Evolutionary conservation across 2,113 vertebrate genomes (phyloP), one percentile per base, ranked within the genome.

Genomic region (Argyrosomus japonicus): DNA sequence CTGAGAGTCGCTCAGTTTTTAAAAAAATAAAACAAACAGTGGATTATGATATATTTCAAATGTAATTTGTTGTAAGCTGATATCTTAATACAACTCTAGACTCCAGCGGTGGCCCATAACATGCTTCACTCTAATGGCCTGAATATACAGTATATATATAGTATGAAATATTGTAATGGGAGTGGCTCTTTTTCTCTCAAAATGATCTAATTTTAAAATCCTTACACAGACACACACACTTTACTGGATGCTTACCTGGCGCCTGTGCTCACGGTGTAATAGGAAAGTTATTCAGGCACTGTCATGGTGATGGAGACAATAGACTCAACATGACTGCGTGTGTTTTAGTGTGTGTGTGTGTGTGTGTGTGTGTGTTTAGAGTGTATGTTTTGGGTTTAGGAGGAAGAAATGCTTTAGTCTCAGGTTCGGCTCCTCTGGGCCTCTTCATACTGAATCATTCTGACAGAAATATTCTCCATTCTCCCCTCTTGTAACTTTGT

Each of bases 341-440:
- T 75, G 77, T 25, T 48, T 72, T 18, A 19, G 64, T 56, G 12
- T 56, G 40, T 65, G 43, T 50, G 68, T 58, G 51, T 54, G 56
- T 48, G 27, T 51, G 64, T 67, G 45, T 75, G n/a, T 51, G 36
- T 40, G 36, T 40, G 36, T 40, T 40, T 40, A 40, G 68, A 32
- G 50, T 85, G 72, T 77, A 21, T 86, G 65, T 79, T 80, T 75
- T 77, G 63, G 65, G 84, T 84, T 87, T 43, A 11, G 77, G 36
- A 88, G 87, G 86, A 89, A 87, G 72, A 90, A 77, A 77, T 81
- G 78, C 69, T 75, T 91, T 77, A 71, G 82, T 75, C 78, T 87
- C 45, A 1, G 57, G 53, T 70, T 79, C 70, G 67, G 64, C 57
- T 84, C 79, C 51, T 40, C 70, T 80, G 82, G 77, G 78, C 47